Evolutionary conservation across 2,113 vertebrate species (phyloP), one percentile per base, ranked within the genome.

Genomic region (Calidris pygmaea): DNA sequence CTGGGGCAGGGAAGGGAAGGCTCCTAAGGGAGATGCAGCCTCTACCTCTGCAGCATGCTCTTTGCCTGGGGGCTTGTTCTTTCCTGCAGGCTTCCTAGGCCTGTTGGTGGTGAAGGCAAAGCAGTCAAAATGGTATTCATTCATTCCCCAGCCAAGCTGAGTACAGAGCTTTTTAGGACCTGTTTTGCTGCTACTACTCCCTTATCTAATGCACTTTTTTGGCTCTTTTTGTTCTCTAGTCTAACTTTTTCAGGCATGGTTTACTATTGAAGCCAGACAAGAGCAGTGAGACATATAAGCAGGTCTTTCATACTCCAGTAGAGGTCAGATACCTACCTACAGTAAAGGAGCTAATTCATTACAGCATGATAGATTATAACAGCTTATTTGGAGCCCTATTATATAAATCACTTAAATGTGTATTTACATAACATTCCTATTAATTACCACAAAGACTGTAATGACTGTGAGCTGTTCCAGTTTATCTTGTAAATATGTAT

Each of bases 381-480:
- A 96, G 96, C 90, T 98, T 97, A 96, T 98, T 97, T 92, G 98
- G 96, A 98, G 93, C 81, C 89, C 95, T 93, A 85, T 97, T 97
- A 91, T 95, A 98, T 98, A 98, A 98, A 98, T 98, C 98, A 98
- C 95, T 98, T 97, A 97, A 98, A 97, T 97, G 94, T 98, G 94
- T 97, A 98, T 96, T 97, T 98, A 97, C 98, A 98, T 98, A 96
- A 95, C 97, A 96, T 98, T 97, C 97, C 96, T 97, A 97, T 98
- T 98, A 98, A 98, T 98, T 98, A 98, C 95, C 86, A 92, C 92
- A 96, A 96, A 97, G 96, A 85, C 95, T 91, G 95, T 96, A 97
- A 97, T 94, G 92, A 82, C 82, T 96, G 43, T 85, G 68, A 66
- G 80, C 96, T 95, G 90, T 93, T 96, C 96, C 84, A 93, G 97